Base-by-base conservation (phyloP, 2,797 vertebrate species). In the Sebastes matsubarae region DNA sequence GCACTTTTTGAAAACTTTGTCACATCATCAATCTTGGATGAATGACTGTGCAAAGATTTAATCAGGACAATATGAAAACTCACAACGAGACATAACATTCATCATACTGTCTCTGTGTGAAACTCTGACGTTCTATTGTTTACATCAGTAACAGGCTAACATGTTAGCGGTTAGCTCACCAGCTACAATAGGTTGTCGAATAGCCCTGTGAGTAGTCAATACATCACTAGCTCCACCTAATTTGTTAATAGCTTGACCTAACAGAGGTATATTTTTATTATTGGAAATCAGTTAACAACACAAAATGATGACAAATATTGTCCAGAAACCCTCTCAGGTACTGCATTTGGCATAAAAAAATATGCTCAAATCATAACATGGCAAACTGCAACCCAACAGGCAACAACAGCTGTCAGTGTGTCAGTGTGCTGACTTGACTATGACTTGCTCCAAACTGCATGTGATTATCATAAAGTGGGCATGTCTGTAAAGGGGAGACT, bases 1-100 rank as follows among this genome's bases (percentile, higher is more conserved):
- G 54, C 50, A 11, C 73, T 83, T 86, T 86, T 79, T 36, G 10
- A 71, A 77, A 84, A 83, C 55, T 54, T 63, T 20, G 72, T 77
- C 54, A 68, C 24, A 36, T 80, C 71, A 79, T 82, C 77, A 77
- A 46, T 80, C 71, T 34, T 57, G 52, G 46, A 77, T 81, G 46
- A 82, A 68, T 74, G 60, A 58, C 25, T 63, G 22, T 30, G 30
- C 6, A 42, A 55, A 79, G 30, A 80, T 81, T 75, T 57, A 46
- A 77, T 81, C 58, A 75, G 22, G 42, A 65, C 34, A 61, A 75
- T 79, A 67, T 83, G 66, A 77, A 77, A 60, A 59, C 42, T 61
- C 36, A 66, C 72, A 46, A 20, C 1, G 18, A 72, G 64, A 68
- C 76, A 78, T 52, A 5, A 18, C 22, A 72, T 77, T 71, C 30